phyloP scores from a whole-genome alignment of 1,140 invertebrate genomes.

The Cephus cinctus region DNA sequence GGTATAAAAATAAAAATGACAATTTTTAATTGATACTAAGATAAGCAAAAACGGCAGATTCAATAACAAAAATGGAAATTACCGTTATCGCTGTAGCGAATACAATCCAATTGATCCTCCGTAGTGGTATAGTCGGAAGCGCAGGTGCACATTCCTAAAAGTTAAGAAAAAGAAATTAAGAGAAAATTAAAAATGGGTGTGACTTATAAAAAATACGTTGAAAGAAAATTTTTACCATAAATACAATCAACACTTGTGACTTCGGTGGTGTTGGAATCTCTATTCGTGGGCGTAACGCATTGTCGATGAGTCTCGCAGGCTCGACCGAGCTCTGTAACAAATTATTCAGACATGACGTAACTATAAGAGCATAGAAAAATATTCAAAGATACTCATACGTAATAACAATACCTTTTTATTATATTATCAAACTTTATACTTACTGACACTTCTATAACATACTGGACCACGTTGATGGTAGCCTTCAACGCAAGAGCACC shows the following conservation, averaged over 20 bases:
- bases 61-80: too few species aligned
- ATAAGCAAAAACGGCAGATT: too few species aligned
- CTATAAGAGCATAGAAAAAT: conserved; percentile 1
- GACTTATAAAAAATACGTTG: not conserved
- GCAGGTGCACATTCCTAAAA: conserved; percentile 37
- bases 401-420: not conserved
- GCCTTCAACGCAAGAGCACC: conserved; percentile 30
- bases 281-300: conserved; percentile 37
- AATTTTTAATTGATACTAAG: too few species aligned
- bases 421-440: conserved; percentile 15
- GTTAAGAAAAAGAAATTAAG: conserved; percentile 15
- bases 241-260: conserved; percentile 42
- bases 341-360: conserved; percentile 3
- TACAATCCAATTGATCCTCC: conserved; percentile 33
- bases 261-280: conserved; percentile 26
- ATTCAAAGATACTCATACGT: not conserved
- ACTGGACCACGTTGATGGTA: conserved; percentile 35
- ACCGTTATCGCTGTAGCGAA: conserved; percentile 43
- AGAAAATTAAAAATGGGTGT: conserved; percentile 5
- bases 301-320: conserved; percentile 30
- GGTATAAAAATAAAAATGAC: too few species aligned
- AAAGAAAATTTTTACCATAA: conserved; percentile 25
- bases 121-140: conserved; percentile 35
- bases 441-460: conserved; percentile 36
- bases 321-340: conserved; percentile 31